phyloP scores from a whole-genome alignment of 2,888 invertebrate genomes.

The Cenopis cana region DNA sequence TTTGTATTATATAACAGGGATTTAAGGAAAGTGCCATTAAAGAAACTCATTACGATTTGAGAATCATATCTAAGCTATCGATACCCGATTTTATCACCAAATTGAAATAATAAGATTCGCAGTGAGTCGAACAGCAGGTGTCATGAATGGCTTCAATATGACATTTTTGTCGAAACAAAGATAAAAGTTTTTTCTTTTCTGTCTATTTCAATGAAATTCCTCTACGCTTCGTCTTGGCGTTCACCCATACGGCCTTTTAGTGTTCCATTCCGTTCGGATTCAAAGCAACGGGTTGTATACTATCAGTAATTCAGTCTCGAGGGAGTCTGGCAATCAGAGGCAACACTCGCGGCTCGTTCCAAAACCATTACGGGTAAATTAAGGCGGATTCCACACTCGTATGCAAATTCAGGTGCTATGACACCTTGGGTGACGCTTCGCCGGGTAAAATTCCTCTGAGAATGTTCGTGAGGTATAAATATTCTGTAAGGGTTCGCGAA shows the following conservation, averaged over 20 bases:
- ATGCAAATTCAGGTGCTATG: slow-evolving; percentile 62
- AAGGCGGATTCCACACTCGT: slow-evolving; percentile 69
- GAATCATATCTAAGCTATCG: neutral
- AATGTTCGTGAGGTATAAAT: slow-evolving; percentile 36
- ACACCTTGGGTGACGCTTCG: slow-evolving; percentile 48
- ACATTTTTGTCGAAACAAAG: neutral
- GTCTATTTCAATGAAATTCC: neutral
- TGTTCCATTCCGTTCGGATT: slow-evolving; percentile 22
- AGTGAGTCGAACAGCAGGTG: neutral
- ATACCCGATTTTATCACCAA: neutral
- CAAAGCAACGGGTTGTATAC: slow-evolving; percentile 30
- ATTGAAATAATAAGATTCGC: neutral
- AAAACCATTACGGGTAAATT: slow-evolving; percentile 80
- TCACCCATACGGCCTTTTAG: slow-evolving; percentile 16
- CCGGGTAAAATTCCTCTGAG: slow-evolving; percentile 45
- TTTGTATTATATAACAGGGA: neutral
- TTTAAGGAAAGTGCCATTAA: neutral
- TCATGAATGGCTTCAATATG: slow-evolving; percentile 1
- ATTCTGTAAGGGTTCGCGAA: slow-evolving; percentile 30
- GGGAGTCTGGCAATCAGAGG: slow-evolving; percentile 80
- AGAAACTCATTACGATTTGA: neutral
- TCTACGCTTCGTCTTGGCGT: neutral
- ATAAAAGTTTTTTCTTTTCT: neutral
- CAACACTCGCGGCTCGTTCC: slow-evolving; percentile 71
- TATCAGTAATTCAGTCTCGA: slow-evolving; percentile 54